These are phyloP conservation scores for Lydus trimaculatus DNA, from an alignment of 2,888 invertebrate genomes.

Conservation along the genomic window DNA sequence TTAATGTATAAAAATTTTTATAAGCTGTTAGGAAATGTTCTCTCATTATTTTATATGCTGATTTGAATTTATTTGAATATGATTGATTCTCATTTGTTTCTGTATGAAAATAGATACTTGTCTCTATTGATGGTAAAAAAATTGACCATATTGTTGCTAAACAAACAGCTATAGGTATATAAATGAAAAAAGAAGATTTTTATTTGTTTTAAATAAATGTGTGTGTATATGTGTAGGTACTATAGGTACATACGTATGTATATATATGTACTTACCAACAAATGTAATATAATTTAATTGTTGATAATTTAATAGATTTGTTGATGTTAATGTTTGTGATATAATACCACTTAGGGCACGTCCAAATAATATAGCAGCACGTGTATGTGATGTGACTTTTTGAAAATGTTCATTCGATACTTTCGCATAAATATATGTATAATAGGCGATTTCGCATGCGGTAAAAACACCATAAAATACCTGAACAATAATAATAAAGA, in stretches of 20 bases:
- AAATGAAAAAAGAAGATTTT: not conserved
- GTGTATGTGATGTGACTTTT: slow-evolving; percentile 81
- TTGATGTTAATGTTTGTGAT: slow-evolving; percentile 76
- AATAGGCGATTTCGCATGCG: slow-evolving; percentile 90
- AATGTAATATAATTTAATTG: slow-evolving; percentile 82
- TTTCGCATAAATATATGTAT: slow-evolving; percentile 91
- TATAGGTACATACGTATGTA: too few relatives aligned
- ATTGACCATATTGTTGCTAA: slow-evolving; percentile 75
- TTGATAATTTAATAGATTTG: slow-evolving; percentile 70
- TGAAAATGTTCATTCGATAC: slow-evolving; percentile 79
- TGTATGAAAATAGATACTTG: slow-evolving; percentile 79
- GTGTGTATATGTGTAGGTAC: too few relatives aligned
- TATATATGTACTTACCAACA: slow-evolving; percentile 62
- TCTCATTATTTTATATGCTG: slow-evolving; percentile 63
- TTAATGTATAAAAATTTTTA: slow-evolving; percentile 65
- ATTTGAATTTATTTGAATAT: slow-evolving; percentile 41
- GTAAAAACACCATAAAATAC: slow-evolving; percentile 81
- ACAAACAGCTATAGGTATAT: slow-evolving; percentile 67
- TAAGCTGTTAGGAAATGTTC: slow-evolving; percentile 67
- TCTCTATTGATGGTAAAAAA: slow-evolving; percentile 72
- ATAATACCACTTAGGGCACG: slow-evolving; percentile 75
- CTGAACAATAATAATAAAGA: slow-evolving; percentile 61
- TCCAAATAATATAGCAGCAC: slow-evolving; percentile 79
- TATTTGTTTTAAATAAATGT: not conserved
- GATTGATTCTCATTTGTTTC: not conserved